Evolutionary conservation across 1,140 invertebrate genomes (phyloP), one percentile per base, ranked within the genome.

Genomic region (Platyura marginata): DNA sequence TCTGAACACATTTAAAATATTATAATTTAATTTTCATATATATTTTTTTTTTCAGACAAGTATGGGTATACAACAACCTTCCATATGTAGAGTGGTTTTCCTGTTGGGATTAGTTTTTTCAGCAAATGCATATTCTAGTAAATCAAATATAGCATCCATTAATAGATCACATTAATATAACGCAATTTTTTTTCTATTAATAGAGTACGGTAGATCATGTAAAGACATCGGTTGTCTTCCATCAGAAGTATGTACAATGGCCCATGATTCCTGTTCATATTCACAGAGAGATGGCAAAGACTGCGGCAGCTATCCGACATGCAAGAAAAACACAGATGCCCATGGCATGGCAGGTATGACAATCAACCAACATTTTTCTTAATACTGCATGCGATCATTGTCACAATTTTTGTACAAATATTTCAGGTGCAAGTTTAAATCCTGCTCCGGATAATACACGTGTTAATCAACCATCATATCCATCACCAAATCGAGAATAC

Each of bases 141-240:
- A 38, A 18, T 38, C 20, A 4, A 18, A 38, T 18, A 20, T 4
- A 11, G 20, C 13, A n/a, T 21, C 11, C 8, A 13, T 40, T 22
- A 22, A 18, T 21, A 13, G 4, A 5, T 10, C 10, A 20, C 9
- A 40, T 15, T 40, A 22, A 10, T 6, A 2, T 40, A 2, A 21
- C n/a, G 13, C 21, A n/a, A 9, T 40, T 40, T 13, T 11, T 44
- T 45, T 49, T 48, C 46, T 55, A 47, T 54, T 67, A 64, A 3
- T 56, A 81, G 79, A 81, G 64, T 83, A 80, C 56, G 79, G 79
- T 40, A 69, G 79, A 48, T 69, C 68, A 11, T 83, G 79, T 56
- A 71, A 71, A 48, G 79, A 83, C 52, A 83, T 83, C 49, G 78
- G 79, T 41, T 83, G 79, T 51, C 59, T 70, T 20, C 76, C 70